Base-by-base conservation (phyloP, 2,797 vertebrate species). In the Okamejei kenojei region DNA sequence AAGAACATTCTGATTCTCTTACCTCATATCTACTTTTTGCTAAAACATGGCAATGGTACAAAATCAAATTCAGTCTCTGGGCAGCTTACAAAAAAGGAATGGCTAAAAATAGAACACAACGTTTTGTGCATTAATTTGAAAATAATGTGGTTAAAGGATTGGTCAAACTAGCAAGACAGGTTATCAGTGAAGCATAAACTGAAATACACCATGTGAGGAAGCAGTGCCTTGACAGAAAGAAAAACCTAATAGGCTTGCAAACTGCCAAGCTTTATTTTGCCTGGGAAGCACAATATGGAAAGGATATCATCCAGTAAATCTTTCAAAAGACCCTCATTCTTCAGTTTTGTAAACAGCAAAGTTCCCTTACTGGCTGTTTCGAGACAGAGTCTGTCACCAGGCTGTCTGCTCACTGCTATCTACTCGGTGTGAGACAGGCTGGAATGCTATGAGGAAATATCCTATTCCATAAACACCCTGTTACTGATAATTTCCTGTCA, bases 381-480 rank as follows among this genome's bases (percentile, higher is more conserved):
- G 38, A 91, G 90, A 91, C 90, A 74, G 45, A 23, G 63, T 38
- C 90, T 91, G 68, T 91, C 90, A 91, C 90, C 90, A 91, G 26
- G 4, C 90, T 91, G 65, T 91, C 90, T 91, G 68, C 90, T 91
- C 7, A 45, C 68, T 91, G 90, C 90, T 91, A 68, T 74, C 65
- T 71, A 35, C 32, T 74, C 38, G 19, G 11, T 74, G 90, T 19
- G 45, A 73, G 90, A 91, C 68, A 73, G 90, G 90, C 68, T 73
- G 35, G 68, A 91, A 91, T 91, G 90, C 90, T 45, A 29, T 54
- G 21, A 54, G 90, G 38, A 91, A 71, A 91, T 74, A 32, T 35
- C 61, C 61, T 88, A 63, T 88, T 35, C 84, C 84, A 68, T 88
- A 88, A 88, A 88, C 84, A 88, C 84, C 65, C 23, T 45, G 68